These are phyloP conservation scores for Hassar affinis DNA, from an alignment of 2,113 vertebrate species.

Conservation along the genomic window DNA sequence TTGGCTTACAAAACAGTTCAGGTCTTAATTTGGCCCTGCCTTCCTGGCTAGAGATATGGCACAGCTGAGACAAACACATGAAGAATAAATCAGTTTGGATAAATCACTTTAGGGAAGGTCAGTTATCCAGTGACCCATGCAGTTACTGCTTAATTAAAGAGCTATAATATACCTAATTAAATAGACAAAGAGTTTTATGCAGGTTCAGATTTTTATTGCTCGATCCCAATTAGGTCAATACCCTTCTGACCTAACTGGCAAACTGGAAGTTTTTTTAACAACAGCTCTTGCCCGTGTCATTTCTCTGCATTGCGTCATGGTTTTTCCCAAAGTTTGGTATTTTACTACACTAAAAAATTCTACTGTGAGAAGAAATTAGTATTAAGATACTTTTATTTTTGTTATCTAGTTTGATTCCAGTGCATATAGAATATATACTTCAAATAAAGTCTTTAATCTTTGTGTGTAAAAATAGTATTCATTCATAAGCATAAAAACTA, in stretches of 20 bases:
- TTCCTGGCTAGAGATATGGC: neutral
- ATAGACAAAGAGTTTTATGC: neutral
- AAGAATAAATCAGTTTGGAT: neutral
- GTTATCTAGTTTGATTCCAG: neutral
- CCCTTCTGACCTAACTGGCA: neutral
- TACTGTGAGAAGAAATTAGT: neutral
- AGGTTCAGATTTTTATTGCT: neutral
- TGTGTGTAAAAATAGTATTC: neutral
- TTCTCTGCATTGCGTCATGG: neutral
- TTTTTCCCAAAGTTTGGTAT: neutral
- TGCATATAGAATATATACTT: neutral
- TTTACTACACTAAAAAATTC: no score
- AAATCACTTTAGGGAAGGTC: neutral
- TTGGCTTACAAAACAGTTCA: neutral
- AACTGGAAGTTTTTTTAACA: conserved; percentile 12
- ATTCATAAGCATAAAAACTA: neutral
- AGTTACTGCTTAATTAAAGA: conserved; percentile 1
- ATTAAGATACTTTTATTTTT: neutral
- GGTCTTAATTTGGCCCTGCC: neutral
- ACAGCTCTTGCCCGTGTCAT: neutral
- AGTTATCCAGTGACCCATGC: neutral
- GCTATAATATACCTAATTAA: neutral
- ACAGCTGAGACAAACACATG: neutral
- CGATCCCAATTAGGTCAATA: neutral
- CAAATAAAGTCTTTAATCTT: neutral